Percentiles rank a stretch among this genome's conserved stretches.
Evolutionary conservation across 92 coral and sea anemone species (phyloP).

Genomic region (Phenganax subtilis): DNA sequence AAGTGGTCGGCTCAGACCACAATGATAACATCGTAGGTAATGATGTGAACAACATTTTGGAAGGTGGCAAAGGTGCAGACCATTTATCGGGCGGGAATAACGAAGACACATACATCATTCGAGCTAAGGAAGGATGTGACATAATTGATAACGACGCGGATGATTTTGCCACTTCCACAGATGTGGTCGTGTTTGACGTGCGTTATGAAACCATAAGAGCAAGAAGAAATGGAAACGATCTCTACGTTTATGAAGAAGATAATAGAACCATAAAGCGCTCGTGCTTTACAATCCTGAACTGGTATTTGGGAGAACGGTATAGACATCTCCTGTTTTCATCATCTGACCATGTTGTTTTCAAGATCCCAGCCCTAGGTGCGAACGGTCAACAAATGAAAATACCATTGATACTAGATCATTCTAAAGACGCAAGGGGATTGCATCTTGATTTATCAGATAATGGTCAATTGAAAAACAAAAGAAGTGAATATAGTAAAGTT

Average conservation of each 20-base stretch:
- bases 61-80: constrained; percentile 51
- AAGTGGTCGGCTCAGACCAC: constrained; percentile 37
- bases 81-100: constrained; percentile 44
- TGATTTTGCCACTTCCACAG: constrained; percentile 44
- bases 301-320: constrained; percentile 38
- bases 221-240: background rate
- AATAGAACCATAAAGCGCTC: background rate
- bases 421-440: too few relatives aligned
- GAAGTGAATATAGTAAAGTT: constrained; percentile 18
- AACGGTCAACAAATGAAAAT: too few relatives aligned
- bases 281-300: constrained; percentile 32
- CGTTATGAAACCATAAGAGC: constrained; percentile 27
- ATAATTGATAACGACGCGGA: constrained; percentile 48
- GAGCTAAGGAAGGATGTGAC: constrained; percentile 56
- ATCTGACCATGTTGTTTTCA: constrained; percentile 48
- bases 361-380: too few relatives aligned
- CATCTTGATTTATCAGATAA: constrained; percentile 33
- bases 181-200: constrained; percentile 46
- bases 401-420: constrained; percentile 16
- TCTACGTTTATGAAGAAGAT: too few relatives aligned
- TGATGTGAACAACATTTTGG: constrained; percentile 47
- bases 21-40: constrained; percentile 44
- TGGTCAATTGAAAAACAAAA: too few relatives aligned
- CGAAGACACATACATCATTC: constrained; percentile 53
- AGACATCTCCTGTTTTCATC: constrained; percentile 45